Conservation (phyloP, 1,140 invertebrate genomes). For the Oryzaephilus surinamensis region DNA sequence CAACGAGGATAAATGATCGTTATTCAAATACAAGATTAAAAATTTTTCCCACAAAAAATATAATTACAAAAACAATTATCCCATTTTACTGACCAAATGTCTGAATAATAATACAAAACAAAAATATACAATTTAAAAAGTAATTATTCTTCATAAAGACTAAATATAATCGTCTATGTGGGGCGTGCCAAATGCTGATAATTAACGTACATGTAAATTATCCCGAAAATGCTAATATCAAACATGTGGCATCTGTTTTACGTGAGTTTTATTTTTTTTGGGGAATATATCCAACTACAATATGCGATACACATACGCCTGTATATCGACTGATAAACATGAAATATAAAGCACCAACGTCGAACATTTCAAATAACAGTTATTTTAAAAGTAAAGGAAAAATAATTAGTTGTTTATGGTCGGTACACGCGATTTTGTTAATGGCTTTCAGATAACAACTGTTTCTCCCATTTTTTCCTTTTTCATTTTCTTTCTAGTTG, state of each 20-base stretch:
- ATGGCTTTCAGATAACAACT: slow-evolving; percentile 13
- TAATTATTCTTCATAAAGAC: too few species aligned
- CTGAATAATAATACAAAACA: too few species aligned
- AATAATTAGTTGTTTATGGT: slow-evolving; percentile 12
- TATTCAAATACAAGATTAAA: too few species aligned
- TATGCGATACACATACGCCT: too few species aligned
- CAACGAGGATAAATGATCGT: too few species aligned
- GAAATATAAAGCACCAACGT: slow-evolving; percentile 8
- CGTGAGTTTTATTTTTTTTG: slow-evolving; percentile 6
- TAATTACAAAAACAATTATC: background rate
- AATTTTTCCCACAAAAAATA: background rate
- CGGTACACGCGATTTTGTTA: slow-evolving; percentile 10
- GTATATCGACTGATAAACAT: slow-evolving; percentile 7
- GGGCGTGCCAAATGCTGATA: too few species aligned
- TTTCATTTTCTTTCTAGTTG: slow-evolving; percentile 3
- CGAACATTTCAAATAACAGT: slow-evolving; percentile 12
- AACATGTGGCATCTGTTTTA: slow-evolving; percentile 10
- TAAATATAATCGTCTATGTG: too few species aligned
- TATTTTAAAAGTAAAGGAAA: slow-evolving; percentile 11
- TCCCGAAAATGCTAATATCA: slow-evolving; percentile 8
- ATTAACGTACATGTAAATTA: too few species aligned
- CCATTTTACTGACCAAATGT: too few species aligned
- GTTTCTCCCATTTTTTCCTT: too few species aligned
- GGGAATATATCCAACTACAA: too few species aligned
- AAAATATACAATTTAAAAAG: too few species aligned